Evolutionary conservation across 2,888 invertebrate genomes (phyloP).

Genomic region (Holacanthella duospinosa): DNA sequence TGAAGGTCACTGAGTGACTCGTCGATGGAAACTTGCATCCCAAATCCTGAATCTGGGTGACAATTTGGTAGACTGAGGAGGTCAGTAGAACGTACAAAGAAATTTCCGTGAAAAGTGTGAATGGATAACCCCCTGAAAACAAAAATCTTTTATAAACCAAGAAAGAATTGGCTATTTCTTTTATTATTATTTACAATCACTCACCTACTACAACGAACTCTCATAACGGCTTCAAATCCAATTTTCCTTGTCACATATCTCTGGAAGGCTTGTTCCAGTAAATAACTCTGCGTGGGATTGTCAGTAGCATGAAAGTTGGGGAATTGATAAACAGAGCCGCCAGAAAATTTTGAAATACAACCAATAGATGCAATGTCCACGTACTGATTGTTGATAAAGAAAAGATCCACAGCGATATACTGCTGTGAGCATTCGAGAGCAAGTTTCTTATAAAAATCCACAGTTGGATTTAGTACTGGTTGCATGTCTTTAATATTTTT

Average conservation of each 20-base stretch:
- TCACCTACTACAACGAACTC: constrained; percentile 82
- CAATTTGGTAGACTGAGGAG: constrained; percentile 90
- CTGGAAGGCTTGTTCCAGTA: constrained; percentile 63
- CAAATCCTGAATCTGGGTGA: constrained; percentile 95
- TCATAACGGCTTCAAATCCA: constrained; percentile 97
- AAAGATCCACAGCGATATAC: constrained; percentile 91
- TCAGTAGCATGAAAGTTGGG: constrained; percentile 66
- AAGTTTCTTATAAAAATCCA: constrained; percentile 92
- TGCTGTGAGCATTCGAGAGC: constrained; percentile 94
- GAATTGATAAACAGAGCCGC: constrained; percentile 83
- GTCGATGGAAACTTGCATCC: constrained; percentile 93
- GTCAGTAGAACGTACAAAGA: constrained; percentile 97
- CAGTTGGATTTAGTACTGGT: constrained; percentile 84
- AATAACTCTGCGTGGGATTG: constrained; percentile 59
- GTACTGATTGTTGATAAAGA: constrained; percentile 84
- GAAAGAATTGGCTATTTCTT: constrained; percentile 10
- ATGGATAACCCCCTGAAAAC: constrained; percentile 74
- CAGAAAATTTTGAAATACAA: constrained; percentile 90
- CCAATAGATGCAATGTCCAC: constrained; percentile 87
- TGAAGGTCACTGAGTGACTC: constrained; percentile 76
- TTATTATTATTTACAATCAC: constrained; percentile 10
- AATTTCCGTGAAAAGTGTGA: constrained; percentile 98
- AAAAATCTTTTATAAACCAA: too few species aligned
- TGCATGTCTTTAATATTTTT: constrained; percentile 70
- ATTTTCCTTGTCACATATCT: constrained; percentile 92